Evolutionary conservation across 2,888 invertebrate genomes (phyloP).

Genomic region (Aproaerema taeniolella): DNA sequence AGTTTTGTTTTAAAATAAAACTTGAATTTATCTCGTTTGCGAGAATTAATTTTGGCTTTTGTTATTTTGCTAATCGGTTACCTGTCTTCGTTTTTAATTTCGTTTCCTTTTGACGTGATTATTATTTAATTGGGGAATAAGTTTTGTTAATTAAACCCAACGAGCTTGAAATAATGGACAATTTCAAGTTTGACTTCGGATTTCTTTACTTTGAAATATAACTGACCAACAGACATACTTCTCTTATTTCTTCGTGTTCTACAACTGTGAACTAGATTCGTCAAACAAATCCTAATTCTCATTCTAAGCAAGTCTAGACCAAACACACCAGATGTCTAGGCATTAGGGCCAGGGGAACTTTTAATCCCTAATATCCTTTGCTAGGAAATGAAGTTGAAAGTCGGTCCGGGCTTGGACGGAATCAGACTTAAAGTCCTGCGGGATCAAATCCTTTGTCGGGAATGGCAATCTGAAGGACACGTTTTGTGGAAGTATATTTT

Average conservation of each 20-base stretch:
- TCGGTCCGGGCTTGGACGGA: conserved; percentile 36
- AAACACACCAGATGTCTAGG: conserved; percentile 38
- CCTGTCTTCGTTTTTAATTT: conserved; percentile 54
- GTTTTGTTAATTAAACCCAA: conserved; percentile 11
- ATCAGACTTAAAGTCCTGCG: conserved; percentile 37
- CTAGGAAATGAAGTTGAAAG: conserved; percentile 68
- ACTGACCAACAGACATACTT: neutral
- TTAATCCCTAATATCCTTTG: conserved; percentile 67
- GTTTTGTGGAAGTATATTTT: conserved; percentile 3
- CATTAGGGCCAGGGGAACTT: conserved; percentile 54
- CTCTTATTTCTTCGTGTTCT: too few relatives aligned
- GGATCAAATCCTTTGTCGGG: conserved; percentile 33
- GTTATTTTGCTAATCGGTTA: conserved; percentile 58
- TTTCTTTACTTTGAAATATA: neutral
- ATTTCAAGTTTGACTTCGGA: too few relatives aligned
- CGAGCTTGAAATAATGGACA: conserved; percentile 9
- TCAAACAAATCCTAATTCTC: conserved; percentile 23
- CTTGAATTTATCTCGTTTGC: conserved; percentile 57
- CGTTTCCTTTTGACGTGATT: conserved; percentile 31
- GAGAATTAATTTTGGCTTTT: conserved; percentile 62
- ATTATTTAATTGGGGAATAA: conserved; percentile 26
- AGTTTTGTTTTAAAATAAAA: conserved; percentile 68
- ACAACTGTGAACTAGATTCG: neutral
- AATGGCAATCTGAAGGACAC: conserved; percentile 14
- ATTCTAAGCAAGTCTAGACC: conserved; percentile 27